Evolutionary conservation across 2,888 invertebrate genomes (phyloP).

Genomic region (Caenorhabditis virilis): DNA sequence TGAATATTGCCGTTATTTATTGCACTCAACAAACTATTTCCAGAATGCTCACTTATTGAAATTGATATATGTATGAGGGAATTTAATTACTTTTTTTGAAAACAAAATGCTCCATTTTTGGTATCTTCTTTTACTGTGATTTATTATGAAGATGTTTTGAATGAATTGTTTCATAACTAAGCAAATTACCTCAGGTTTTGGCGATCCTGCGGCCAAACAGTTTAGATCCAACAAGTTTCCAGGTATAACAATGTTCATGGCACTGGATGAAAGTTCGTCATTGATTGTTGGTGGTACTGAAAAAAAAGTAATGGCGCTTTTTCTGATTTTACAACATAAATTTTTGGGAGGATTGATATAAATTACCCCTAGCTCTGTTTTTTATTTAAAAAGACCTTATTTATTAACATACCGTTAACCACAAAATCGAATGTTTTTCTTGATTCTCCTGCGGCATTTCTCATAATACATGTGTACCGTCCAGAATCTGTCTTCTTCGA

Average conservation of each 20-base stretch:
- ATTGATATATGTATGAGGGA: neutral
- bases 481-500: constrained; percentile 49
- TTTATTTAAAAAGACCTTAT: neutral
- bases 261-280: constrained; percentile 54
- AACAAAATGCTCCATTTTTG: neutral
- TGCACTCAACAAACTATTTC: constrained; percentile 3
- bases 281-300: constrained; percentile 58
- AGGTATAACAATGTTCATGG: constrained; percentile 51
- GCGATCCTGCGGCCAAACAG: constrained; percentile 62
- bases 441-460: constrained; percentile 62
- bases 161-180: neutral
- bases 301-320: neutral
- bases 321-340: neutral
- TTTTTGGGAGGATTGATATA: too few relatives aligned
- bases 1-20: constrained; percentile 10
- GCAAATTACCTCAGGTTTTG: constrained; percentile 18
- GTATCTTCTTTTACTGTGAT: constrained; percentile 3
- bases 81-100: neutral
- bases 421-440: constrained; percentile 59
- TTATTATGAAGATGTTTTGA: constrained; percentile 2
- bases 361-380: neutral
- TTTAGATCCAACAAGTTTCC: constrained; percentile 66
- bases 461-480: constrained; percentile 53
- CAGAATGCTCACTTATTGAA: constrained; percentile 22
- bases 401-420: constrained; percentile 44